These are phyloP conservation scores for Neelides sp. DNA, from an alignment of 1,140 invertebrate species.

Conservation along the genomic window DNA sequence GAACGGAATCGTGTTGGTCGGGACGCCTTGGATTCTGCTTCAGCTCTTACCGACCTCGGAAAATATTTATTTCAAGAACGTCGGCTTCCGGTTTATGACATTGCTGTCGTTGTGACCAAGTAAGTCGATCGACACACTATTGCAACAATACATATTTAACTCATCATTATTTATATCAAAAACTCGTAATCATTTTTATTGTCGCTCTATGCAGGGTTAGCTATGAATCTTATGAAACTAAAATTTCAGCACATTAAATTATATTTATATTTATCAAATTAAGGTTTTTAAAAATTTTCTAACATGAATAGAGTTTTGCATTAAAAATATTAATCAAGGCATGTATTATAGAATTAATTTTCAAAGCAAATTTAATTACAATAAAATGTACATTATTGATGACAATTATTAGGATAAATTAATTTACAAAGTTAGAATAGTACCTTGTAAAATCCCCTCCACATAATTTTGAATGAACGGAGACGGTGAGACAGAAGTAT, in stretches of 20 bases:
- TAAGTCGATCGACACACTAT: no score
- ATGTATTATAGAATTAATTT: no score
- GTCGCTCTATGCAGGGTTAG: not conserved
- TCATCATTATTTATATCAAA: not conserved
- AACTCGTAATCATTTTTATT: not conserved
- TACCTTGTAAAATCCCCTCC: no score
- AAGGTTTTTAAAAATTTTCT: no score
- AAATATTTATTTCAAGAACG: constrained; percentile 91
- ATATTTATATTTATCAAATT: no score
- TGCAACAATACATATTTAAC: not conserved
- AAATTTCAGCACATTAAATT: no score
- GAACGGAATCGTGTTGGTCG: constrained; percentile 82
- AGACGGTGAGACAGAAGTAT: constrained; percentile 3
- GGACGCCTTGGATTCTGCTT: constrained; percentile 86
- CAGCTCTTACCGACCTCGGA: constrained; percentile 87
- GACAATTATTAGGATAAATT: no score
- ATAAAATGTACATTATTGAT: no score
- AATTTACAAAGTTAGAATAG: no score
- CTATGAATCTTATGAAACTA: not conserved
- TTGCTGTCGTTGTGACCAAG: constrained; percentile 91
- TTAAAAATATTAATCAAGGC: no score
- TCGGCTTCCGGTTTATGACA: constrained; percentile 83
- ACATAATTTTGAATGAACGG: not conserved
- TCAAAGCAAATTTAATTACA: no score
- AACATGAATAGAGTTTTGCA: no score